These are phyloP conservation scores for Colletes latitarsis DNA, from an alignment of 1,140 invertebrate species.

Conservation along the genomic window DNA sequence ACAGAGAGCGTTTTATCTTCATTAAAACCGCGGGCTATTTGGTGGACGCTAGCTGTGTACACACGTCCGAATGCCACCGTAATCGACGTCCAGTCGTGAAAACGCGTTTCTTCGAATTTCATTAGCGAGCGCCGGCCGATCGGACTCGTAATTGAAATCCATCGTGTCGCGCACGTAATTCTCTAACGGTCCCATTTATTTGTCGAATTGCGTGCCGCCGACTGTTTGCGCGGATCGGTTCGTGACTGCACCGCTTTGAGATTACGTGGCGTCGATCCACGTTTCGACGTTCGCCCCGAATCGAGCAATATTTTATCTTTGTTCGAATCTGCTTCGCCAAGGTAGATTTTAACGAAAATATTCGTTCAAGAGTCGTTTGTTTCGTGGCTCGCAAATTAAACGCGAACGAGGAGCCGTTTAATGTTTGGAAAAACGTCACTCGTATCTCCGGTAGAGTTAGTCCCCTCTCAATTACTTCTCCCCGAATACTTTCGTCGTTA, in stretches of 20 bases:
- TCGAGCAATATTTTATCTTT: no score
- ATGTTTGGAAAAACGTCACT: conserved; percentile 19
- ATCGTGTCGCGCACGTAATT: no score
- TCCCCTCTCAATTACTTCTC: not conserved
- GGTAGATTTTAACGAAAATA: not conserved
- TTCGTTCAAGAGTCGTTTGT: not conserved
- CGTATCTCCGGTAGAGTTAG: not conserved
- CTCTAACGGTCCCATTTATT: no score
- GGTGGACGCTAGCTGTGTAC: not conserved
- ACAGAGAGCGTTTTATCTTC: conserved; percentile 14
- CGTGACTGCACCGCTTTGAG: no score
- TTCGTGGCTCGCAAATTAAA: not conserved
- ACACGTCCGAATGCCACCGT: not conserved
- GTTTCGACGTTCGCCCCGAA: no score
- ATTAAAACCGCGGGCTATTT: not conserved
- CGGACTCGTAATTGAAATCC: not conserved
- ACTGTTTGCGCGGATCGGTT: no score
- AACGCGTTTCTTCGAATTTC: conserved; percentile 28
- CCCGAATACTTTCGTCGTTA: conserved; percentile 4
- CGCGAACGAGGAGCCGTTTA: not conserved
- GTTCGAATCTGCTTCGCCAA: no score
- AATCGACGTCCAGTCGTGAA: not conserved
- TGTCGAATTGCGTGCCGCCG: no score
- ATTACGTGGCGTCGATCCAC: no score
- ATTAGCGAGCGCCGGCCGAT: not conserved